Conservation (phyloP, 1,140 invertebrate genomes). For the Zaprionus kolodkinae region DNA sequence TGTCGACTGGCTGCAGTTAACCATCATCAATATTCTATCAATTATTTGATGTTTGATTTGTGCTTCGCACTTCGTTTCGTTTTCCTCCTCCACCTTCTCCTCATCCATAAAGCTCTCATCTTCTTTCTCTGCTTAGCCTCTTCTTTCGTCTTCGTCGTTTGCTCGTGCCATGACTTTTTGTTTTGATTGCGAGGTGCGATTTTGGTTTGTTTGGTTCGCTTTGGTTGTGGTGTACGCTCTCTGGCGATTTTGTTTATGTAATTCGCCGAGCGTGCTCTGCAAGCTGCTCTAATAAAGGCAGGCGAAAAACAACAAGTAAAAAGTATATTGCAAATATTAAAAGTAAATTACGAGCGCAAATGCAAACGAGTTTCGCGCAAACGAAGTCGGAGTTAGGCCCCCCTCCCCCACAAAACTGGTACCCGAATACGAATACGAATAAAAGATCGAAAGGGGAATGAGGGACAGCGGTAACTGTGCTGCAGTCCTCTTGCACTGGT, state of each 20-base stretch:
- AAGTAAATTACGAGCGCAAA: conserved; percentile 74
- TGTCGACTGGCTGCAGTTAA: conserved; percentile 10
- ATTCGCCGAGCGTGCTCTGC: conserved; percentile 71
- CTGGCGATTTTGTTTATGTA: conserved; percentile 63
- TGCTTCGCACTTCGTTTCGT: conserved; percentile 60
- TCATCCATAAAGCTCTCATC: not conserved
- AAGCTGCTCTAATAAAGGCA: conserved; percentile 62
- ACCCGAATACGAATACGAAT: conserved; percentile 2
- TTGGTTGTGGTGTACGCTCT: conserved; percentile 29
- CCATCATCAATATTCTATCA: conserved; percentile 72
- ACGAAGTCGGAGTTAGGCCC: conserved; percentile 42
- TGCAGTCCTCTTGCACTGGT: not conserved
- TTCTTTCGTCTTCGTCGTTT: not conserved
- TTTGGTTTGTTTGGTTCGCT: conserved; percentile 62
- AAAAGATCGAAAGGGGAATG: not conserved
- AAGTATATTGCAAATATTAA: conserved; percentile 70
- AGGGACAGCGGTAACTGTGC: not conserved
- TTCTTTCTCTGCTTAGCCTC: not conserved
- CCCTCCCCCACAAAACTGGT: conserved; percentile 29
- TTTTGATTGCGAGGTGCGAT: conserved; percentile 62
- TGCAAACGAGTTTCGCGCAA: conserved; percentile 72
- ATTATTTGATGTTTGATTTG: conserved; percentile 73
- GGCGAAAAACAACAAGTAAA: conserved; percentile 42
- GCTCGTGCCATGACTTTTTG: conserved; percentile 26
- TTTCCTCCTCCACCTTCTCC: not conserved